These are phyloP conservation scores for Mesocricetus auratus DNA, from an alignment of 2,113 vertebrate species.

Conservation along the genomic window DNA sequence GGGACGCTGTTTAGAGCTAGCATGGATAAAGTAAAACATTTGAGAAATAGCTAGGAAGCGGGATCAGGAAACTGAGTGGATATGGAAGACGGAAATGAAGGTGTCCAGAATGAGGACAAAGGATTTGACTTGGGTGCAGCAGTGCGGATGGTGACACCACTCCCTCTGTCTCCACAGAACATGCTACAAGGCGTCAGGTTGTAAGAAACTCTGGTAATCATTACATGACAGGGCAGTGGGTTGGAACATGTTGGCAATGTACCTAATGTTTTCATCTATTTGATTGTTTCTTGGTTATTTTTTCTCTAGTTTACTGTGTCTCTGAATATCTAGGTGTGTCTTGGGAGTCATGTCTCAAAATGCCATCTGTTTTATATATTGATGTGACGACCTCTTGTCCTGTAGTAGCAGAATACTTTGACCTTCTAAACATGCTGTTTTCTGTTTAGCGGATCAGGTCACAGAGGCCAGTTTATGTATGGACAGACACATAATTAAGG, in stretches of 20 bases:
- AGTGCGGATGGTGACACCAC: too few relatives aligned
- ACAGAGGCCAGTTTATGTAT: not conserved
- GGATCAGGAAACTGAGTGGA: not conserved
- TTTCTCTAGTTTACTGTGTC: not conserved
- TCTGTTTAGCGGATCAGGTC: not conserved
- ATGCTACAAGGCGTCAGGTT: not conserved
- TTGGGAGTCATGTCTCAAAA: not conserved
- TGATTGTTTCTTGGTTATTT: not conserved
- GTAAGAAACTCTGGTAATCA: too few relatives aligned
- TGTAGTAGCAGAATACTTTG: not conserved
- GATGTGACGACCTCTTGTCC: not conserved
- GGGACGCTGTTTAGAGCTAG: not conserved
- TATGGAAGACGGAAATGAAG: not conserved
- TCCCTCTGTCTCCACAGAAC: rapidly evolving
- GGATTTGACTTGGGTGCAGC: not conserved
- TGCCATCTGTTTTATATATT: not conserved
- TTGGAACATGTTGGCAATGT: rapidly evolving
- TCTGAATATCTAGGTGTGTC: not conserved
- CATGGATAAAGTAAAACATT: not conserved
- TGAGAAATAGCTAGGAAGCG: not conserved
- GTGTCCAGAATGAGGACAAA: not conserved
- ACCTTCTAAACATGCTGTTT: not conserved
- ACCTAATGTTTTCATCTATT: not conserved
- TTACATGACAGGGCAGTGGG: not conserved
- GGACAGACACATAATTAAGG: not conserved